Evolutionary conservation across 2,797 vertebrate species (phyloP), one percentile per base, ranked within the genome.

Genomic region (Cetoscarus ocellatus): DNA sequence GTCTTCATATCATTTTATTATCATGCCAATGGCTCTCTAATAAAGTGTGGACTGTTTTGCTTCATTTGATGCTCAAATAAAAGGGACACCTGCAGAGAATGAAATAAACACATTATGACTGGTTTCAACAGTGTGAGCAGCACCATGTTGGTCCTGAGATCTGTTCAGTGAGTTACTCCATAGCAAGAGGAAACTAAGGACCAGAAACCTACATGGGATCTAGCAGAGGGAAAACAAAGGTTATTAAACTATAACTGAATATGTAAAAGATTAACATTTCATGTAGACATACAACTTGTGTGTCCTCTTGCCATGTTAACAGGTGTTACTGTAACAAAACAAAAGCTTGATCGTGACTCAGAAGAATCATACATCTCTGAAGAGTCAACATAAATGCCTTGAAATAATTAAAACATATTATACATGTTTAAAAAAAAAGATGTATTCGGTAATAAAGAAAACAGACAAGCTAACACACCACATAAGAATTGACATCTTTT

Each of bases 141-240:
- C 88, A 77, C 82, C 79, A 40, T 63, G 77, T 65, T 61, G 85
- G 77, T 85, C 84, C 88, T 86, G 85, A 87, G 83, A 64, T 61
- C 40, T 54, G 68, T 77, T 78, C 40, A 64, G 70, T 71, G 65
- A n/a, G 54, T 71, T 74, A 27, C 27, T 27, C 67, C 55, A 70
- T 43, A 73, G 57, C 35, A 39, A 51, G 35, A 71, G 27, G 54
- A 71, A 52, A 61, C 39, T 49, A 50, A 10, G 8, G 34, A 61
- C 52, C 5, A 45, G 48, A 71, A 50, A 61, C 15, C 27, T 39
- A 51, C 8, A 44, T n/a, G 55, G 61, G 50, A 60, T 61, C 58
- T 36, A 42, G 0, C 10, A 52, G 50, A 27, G 44, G 47, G 45
- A 43, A 47, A 66, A 18, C 13, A 13, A 6, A 14, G 2, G 2